A percentile compares a stretch with the other conserved stretches of the same genome.
Evolutionary conservation across 2,888 invertebrate species (phyloP).

Genomic region (Thereva unica): DNA sequence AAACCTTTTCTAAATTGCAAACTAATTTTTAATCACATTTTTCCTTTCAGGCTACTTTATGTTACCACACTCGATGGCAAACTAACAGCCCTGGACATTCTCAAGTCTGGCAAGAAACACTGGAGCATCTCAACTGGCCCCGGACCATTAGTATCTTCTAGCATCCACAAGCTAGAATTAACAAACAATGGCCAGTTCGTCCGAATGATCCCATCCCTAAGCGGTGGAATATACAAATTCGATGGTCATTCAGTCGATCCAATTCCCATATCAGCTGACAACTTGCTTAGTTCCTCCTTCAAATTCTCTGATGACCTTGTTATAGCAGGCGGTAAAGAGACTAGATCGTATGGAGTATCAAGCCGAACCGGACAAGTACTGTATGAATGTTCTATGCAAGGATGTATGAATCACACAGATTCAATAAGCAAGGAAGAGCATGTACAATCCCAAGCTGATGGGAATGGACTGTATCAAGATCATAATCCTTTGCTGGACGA

Average conservation of each 20-base stretch:
- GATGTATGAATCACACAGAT: conserved; percentile 73
- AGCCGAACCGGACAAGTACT: conserved; percentile 70
- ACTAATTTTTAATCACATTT: not conserved
- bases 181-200: conserved; percentile 84
- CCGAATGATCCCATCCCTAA: conserved; percentile 88
- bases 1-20: conserved; percentile 5
- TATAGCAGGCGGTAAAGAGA: conserved; percentile 87
- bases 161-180: conserved; percentile 83
- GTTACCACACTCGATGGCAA: conserved; percentile 91
- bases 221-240: conserved; percentile 89
- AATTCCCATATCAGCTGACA: conserved; percentile 83
- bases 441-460: conserved; percentile 44
- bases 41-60: conserved; percentile 67
- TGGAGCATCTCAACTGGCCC: conserved; percentile 82
- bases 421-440: conserved; percentile 48
- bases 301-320: conserved; percentile 84
- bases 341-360: conserved; percentile 84
- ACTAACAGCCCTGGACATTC: conserved; percentile 77
- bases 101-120: conserved; percentile 66
- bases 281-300: conserved; percentile 83
- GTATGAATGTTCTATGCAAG: conserved; percentile 77
- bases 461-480: conserved; percentile 27
- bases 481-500: conserved; percentile 57
- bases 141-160: conserved; percentile 81
- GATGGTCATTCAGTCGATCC: conserved; percentile 87